Conservation (phyloP, 2,113 vertebrate genomes). For the Loxodonta africana region DNA sequence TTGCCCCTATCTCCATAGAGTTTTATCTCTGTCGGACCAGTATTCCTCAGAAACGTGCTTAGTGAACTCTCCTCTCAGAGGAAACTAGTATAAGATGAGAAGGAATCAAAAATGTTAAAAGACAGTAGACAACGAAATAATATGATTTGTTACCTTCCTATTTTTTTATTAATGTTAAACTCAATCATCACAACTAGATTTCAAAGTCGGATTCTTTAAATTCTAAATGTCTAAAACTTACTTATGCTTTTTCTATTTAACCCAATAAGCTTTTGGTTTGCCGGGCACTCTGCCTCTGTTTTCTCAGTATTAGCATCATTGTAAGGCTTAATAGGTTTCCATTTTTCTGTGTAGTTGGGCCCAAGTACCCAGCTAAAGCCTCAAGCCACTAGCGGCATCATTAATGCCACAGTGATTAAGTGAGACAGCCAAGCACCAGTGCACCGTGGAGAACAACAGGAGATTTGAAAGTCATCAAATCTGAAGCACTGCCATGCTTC, state of each 20-base stretch:
- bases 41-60: not conserved
- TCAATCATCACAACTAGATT: not conserved
- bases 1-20: not conserved
- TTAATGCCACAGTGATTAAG: constrained; percentile 83
- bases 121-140: not conserved
- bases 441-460: constrained; percentile 72
- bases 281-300: not conserved
- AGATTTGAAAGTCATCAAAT: constrained; percentile 81
- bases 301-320: constrained; percentile 1
- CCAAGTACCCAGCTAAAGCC: constrained; percentile 73
- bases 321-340: constrained; percentile 33
- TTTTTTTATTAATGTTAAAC: constrained; percentile 38
- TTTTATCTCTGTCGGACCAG: not conserved
- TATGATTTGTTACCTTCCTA: not conserved
- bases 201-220: constrained; percentile 37
- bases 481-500: constrained; percentile 64
- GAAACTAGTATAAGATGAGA: not conserved
- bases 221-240: constrained; percentile 13
- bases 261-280: not conserved
- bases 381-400: constrained; percentile 74
- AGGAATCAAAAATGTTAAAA: not conserved
- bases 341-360: not conserved
- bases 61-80: not conserved
- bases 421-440: constrained; percentile 73
- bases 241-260: constrained; percentile 28